phyloP scores from a whole-genome alignment of 1,140 invertebrate species.

The Chironomus striatipennis region DNA sequence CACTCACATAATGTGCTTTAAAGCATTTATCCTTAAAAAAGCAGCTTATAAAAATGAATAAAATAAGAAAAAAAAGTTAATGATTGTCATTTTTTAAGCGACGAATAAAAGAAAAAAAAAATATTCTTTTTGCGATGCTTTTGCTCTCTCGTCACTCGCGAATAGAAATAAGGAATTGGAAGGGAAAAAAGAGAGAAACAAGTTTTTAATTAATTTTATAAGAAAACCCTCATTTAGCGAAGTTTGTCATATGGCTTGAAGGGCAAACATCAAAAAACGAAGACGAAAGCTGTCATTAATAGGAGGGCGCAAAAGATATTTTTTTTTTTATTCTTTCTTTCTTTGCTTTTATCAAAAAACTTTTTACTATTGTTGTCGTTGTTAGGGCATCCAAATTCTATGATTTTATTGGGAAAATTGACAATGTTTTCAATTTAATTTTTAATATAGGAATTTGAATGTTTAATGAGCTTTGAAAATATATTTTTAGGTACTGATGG shows the following conservation, averaged over 20 bases:
- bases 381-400: too few species aligned
- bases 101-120: neutral
- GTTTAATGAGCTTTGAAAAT: too few species aligned
- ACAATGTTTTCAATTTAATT: too few species aligned
- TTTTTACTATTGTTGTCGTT: too few species aligned
- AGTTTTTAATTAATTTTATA: slow-evolving; percentile 15
- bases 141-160: neutral
- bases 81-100: slow-evolving; percentile 8
- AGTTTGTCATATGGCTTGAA: slow-evolving; percentile 7
- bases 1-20: slow-evolving; percentile 10
- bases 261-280: slow-evolving; percentile 7
- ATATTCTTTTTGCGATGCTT: neutral
- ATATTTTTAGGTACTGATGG: too few species aligned
- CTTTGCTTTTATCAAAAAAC: too few species aligned
- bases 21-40: slow-evolving; percentile 9
- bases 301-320: slow-evolving; percentile 1
- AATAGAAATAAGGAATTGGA: neutral
- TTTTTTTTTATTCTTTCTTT: neutral
- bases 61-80: slow-evolving; percentile 10
- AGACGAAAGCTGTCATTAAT: slow-evolving; percentile 12
- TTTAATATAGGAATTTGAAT: too few species aligned
- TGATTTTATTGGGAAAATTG: too few species aligned
- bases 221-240: slow-evolving; percentile 1
- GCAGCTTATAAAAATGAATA: slow-evolving; percentile 14
- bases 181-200: neutral